These are phyloP conservation scores for Cephus pulcher DNA, from an alignment of 2,888 invertebrate species.

Conservation along the genomic window DNA sequence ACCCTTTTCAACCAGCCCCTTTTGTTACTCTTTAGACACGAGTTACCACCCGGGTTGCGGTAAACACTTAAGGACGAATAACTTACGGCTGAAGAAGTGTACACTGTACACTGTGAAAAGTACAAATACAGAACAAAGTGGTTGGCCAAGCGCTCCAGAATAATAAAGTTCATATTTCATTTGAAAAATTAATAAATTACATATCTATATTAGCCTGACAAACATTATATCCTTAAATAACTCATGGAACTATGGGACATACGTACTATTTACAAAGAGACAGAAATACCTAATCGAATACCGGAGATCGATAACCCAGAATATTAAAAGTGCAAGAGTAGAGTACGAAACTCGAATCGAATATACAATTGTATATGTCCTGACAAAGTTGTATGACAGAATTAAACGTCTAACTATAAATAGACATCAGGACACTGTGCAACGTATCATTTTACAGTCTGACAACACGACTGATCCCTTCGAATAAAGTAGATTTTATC, in stretches of 20 bases:
- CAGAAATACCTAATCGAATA: not conserved
- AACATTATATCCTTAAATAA: not conserved
- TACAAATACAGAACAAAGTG: not conserved
- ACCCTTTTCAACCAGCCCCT: not conserved
- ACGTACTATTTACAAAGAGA: not conserved
- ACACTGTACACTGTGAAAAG: not conserved
- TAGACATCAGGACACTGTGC: too few species aligned
- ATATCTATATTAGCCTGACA: not conserved
- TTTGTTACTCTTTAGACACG: conserved; percentile 2
- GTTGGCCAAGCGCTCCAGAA: not conserved
- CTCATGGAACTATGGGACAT: not conserved
- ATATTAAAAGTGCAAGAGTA: not conserved
- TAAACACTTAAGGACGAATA: not conserved
- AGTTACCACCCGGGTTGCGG: not conserved
- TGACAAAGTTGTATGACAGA: not conserved
- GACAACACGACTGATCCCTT: too few species aligned
- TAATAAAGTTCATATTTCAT: not conserved
- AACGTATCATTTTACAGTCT: too few species aligned
- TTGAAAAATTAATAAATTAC: not conserved
- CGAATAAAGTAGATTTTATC: not conserved
- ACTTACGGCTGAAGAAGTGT: not conserved
- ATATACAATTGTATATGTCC: not conserved
- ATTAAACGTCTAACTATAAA: too few species aligned
- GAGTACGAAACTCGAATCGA: not conserved
- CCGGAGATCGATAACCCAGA: not conserved